A percentile compares a stretch with the other conserved stretches of the same genome.
These are phyloP conservation scores for Ciona savignyi DNA, from an alignment of 23 tunicate species.

Conservation along the genomic window DNA sequence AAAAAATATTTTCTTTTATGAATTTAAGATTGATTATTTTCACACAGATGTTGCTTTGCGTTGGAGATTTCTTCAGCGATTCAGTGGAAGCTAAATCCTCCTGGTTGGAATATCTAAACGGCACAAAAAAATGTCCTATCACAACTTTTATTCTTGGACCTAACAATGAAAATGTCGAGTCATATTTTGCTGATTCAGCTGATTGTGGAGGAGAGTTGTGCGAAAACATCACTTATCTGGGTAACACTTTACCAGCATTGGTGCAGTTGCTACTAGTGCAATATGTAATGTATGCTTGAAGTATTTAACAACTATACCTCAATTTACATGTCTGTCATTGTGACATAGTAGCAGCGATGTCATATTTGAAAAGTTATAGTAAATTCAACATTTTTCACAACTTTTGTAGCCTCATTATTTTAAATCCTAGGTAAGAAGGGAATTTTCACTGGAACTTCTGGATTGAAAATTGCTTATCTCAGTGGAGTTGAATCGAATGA, in stretches of 20 bases:
- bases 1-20: too few relatives aligned
- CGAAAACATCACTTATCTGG: constrained; percentile 84
- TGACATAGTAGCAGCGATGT: too few relatives aligned
- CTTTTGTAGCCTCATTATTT: not conserved
- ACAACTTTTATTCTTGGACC: constrained; percentile 89
- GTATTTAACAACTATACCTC: too few relatives aligned
- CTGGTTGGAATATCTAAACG: constrained; percentile 60
- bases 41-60: constrained; percentile 58
- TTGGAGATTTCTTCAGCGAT: constrained; percentile 72
- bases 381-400: not conserved
- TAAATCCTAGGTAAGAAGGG: constrained; percentile 66
- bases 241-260: too few relatives aligned
- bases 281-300: not conserved
- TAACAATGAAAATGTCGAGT: constrained; percentile 9
- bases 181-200: constrained; percentile 14
- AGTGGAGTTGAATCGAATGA: constrained; percentile 72
- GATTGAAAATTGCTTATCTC: constrained; percentile 71
- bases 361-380: too few relatives aligned
- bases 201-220: constrained; percentile 83
- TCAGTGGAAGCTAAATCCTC: constrained; percentile 8
- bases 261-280: not conserved
- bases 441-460: constrained; percentile 55
- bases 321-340: too few relatives aligned
- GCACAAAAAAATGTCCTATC: constrained; percentile 69
- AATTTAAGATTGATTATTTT: not conserved